Evolutionary conservation across 2,797 vertebrate species (phyloP).

Genomic region (Oreonectes daqikongensis): DNA sequence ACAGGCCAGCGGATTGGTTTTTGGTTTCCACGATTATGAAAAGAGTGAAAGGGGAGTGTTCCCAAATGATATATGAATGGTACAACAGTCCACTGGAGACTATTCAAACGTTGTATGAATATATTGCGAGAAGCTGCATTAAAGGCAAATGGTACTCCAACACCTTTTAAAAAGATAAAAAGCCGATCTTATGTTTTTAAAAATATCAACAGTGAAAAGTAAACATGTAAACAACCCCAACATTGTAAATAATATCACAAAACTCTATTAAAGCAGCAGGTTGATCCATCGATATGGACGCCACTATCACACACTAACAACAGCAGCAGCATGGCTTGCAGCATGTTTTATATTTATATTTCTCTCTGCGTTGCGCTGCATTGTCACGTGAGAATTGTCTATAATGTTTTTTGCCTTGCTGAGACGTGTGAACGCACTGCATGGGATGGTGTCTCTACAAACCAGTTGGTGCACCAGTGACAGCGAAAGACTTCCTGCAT

Average conservation of each 20-base stretch:
- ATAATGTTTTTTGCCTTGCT: slow-evolving; percentile 49
- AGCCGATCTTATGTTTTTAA: too few species aligned
- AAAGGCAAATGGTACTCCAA: too few species aligned
- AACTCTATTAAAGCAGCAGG: background rate
- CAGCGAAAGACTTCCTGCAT: slow-evolving; percentile 1
- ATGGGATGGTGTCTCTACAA: slow-evolving; percentile 9
- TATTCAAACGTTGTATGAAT: too few species aligned
- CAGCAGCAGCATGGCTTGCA: background rate
- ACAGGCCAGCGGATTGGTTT: too few species aligned
- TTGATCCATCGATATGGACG: background rate
- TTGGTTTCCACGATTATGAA: too few species aligned
- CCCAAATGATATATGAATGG: too few species aligned
- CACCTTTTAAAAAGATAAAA: background rate
- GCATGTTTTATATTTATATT: slow-evolving; percentile 36
- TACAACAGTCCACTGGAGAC: too few species aligned
- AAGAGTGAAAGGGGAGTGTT: too few species aligned
- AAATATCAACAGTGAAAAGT: too few species aligned
- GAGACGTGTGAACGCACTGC: slow-evolving; percentile 35
- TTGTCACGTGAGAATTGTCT: slow-evolving; percentile 60
- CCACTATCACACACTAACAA: background rate
- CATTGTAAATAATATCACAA: background rate
- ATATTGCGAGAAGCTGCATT: too few species aligned
- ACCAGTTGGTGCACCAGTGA: slow-evolving; percentile 4
- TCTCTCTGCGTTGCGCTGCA: slow-evolving; percentile 53
- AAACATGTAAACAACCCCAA: background rate